These are phyloP conservation scores for Nasonia vitripennis DNA, from an alignment of 1,140 invertebrate genomes.

Conservation along the genomic window DNA sequence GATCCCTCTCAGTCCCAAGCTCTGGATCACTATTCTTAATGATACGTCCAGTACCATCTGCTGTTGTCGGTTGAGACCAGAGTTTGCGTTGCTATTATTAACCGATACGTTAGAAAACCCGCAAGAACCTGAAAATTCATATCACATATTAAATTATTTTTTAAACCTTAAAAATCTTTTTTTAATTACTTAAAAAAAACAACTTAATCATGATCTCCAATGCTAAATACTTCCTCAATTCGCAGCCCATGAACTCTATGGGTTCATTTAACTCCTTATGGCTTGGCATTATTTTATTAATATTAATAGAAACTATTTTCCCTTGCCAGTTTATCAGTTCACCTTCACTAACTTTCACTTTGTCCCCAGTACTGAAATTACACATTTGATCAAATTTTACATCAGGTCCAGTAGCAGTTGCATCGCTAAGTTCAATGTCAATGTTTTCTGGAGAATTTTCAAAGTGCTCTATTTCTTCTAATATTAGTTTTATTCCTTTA, in stretches of 20 bases:
- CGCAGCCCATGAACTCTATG: slow-evolving; percentile 93
- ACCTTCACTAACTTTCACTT: slow-evolving; percentile 96
- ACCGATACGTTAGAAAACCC: slow-evolving; percentile 79
- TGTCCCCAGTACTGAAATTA: slow-evolving; percentile 94
- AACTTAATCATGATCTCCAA: slow-evolving; percentile 98
- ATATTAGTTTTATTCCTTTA: slow-evolving; percentile 95
- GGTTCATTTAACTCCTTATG: slow-evolving; percentile 95
- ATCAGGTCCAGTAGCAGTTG: slow-evolving; percentile 74
- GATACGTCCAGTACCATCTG: slow-evolving; percentile 63
- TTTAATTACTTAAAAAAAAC: slow-evolving; percentile 53
- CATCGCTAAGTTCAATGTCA: slow-evolving; percentile 83
- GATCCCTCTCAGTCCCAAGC: slow-evolving; percentile 64
- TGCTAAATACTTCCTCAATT: slow-evolving; percentile 96
- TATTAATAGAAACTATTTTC: slow-evolving; percentile 94
- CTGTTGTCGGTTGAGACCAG: slow-evolving; percentile 62
- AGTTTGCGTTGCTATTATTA: neutral
- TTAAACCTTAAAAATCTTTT: neutral
- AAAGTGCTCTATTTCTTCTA: slow-evolving; percentile 96
- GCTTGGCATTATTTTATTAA: slow-evolving; percentile 96
- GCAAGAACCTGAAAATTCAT: slow-evolving; percentile 60
- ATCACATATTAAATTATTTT: slow-evolving; percentile 8
- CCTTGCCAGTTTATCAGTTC: slow-evolving; percentile 97
- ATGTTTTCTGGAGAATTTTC: slow-evolving; percentile 95
- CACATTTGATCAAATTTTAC: slow-evolving; percentile 86
- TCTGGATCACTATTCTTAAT: slow-evolving; percentile 65